Percentiles rank a stretch among this genome's conserved stretches.
Conservation (phyloP, 2,113 vertebrate species). For the Oryzias celebensis region DNA sequence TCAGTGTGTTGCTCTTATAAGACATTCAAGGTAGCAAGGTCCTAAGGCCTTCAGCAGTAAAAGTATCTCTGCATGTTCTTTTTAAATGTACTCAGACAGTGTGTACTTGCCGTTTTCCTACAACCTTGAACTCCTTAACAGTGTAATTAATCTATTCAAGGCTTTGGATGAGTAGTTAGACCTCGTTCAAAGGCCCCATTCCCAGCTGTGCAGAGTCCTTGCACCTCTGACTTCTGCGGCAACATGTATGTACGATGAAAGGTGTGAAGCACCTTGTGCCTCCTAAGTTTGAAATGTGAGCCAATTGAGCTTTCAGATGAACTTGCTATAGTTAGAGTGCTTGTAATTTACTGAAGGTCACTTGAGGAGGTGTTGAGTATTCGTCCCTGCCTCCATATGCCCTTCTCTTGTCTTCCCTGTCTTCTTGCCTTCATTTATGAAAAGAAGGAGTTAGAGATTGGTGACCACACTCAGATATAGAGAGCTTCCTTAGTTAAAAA, state of each 20-base stretch:
- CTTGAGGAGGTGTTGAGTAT: conserved; percentile 69
- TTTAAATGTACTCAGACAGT: not conserved
- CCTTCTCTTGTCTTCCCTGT: conserved; percentile 47
- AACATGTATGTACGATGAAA: conserved; percentile 27
- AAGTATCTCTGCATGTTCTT: not conserved
- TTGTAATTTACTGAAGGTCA: conserved; percentile 52
- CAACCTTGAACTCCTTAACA: conserved; percentile 12
- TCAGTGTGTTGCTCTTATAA: too few species aligned
- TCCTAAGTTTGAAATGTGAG: conserved; percentile 52
- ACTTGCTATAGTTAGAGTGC: conserved; percentile 64
- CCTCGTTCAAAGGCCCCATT: conserved; percentile 47
- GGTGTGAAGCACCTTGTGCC: conserved; percentile 53
- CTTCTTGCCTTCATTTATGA: conserved; percentile 45
- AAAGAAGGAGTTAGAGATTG: conserved; percentile 14
- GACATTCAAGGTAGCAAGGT: not conserved
- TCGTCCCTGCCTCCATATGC: conserved; percentile 55
- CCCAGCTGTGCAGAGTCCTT: conserved; percentile 63
- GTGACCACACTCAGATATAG: conserved; percentile 9
- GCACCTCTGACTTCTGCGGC: conserved; percentile 37
- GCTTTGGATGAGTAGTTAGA: conserved; percentile 2
- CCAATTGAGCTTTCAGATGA: conserved; percentile 36
- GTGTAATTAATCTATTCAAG: conserved; percentile 34
- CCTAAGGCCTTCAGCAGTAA: not conserved
- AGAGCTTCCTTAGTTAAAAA: not conserved
- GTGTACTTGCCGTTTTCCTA: not conserved